Conservation (phyloP, 2,113 vertebrate species). For the Chaetorhynchus papuensis region DNA sequence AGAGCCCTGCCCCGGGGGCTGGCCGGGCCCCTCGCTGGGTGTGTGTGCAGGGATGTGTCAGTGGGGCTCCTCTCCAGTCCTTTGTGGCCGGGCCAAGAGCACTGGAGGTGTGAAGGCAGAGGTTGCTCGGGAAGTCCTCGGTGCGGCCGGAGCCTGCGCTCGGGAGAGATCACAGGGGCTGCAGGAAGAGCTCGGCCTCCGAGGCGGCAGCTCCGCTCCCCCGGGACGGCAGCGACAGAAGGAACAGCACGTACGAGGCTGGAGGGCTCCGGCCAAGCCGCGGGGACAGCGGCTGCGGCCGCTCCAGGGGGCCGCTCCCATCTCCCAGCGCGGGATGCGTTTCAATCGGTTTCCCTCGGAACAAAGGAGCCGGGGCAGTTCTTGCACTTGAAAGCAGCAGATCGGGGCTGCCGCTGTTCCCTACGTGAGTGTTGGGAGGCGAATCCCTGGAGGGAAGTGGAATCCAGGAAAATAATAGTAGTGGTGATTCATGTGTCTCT, state of each 20-base stretch:
- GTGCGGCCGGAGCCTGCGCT: not conserved
- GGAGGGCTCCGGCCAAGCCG: not conserved
- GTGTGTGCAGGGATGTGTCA: not conserved
- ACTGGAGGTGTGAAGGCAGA: not conserved
- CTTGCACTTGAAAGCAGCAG: not conserved
- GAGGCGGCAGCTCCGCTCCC: constrained; percentile 1
- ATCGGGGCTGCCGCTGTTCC: not conserved
- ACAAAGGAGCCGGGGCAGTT: not conserved
- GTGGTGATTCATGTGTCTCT: not conserved
- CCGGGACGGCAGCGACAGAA: constrained; percentile 3
- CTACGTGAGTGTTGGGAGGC: not conserved
- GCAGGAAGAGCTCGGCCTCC: constrained; percentile 26
- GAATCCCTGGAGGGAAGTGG: not conserved
- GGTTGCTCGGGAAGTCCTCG: not conserved
- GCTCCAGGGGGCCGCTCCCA: not conserved
- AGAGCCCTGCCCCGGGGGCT: accelerated
- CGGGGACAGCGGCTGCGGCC: not conserved
- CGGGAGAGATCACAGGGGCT: constrained; percentile 38
- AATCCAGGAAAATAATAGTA: constrained; percentile 26
- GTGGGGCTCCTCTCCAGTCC: not conserved
- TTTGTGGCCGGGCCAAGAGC: not conserved
- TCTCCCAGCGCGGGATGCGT: not conserved
- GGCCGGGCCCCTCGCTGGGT: not conserved
- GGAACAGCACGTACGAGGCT: constrained; percentile 45
- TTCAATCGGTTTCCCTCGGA: not conserved